These are phyloP conservation scores for Physella acuta DNA, from an alignment of 1,140 invertebrate species.

Conservation along the genomic window DNA sequence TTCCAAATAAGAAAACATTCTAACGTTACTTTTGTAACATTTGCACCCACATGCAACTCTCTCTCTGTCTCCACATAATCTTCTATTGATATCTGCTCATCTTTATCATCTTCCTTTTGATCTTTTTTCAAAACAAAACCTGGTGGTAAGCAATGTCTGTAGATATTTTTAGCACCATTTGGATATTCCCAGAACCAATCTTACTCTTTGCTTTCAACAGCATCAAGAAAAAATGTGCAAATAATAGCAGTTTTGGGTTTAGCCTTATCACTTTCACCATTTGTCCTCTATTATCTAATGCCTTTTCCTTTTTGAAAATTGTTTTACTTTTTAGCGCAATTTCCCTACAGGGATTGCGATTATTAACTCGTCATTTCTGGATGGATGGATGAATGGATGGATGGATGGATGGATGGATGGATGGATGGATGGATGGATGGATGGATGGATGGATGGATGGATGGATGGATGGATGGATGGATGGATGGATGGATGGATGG, in stretches of 20 bases:
- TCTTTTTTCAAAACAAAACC: constrained; percentile 88
- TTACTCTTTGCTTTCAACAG: constrained; percentile 96
- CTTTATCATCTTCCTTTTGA: constrained; percentile 62
- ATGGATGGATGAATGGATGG: too few relatives aligned
- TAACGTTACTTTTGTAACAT: constrained; percentile 88
- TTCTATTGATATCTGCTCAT: constrained; percentile 61
- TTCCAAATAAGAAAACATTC: constrained; percentile 98
- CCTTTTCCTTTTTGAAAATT: too few relatives aligned
- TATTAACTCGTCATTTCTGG: too few relatives aligned
- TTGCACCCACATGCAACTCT: constrained; percentile 79
- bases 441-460: too few relatives aligned
- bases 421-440: too few relatives aligned
- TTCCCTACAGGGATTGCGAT: too few relatives aligned
- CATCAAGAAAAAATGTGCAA: constrained; percentile 97
- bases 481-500: too few relatives aligned
- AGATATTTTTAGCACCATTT: constrained; percentile 86
- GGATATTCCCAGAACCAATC: constrained; percentile 99
- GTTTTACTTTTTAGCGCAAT: too few relatives aligned
- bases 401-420: too few relatives aligned
- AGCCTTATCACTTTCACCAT: constrained; percentile 72
- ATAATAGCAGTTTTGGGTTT: constrained; percentile 70
- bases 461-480: too few relatives aligned
- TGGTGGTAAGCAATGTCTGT: constrained; percentile 86
- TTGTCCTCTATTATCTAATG: too few relatives aligned
- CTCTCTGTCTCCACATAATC: constrained; percentile 68